Base-by-base conservation (phyloP, 2,888 invertebrate genomes). In the Alsophila aescularia region DNA sequence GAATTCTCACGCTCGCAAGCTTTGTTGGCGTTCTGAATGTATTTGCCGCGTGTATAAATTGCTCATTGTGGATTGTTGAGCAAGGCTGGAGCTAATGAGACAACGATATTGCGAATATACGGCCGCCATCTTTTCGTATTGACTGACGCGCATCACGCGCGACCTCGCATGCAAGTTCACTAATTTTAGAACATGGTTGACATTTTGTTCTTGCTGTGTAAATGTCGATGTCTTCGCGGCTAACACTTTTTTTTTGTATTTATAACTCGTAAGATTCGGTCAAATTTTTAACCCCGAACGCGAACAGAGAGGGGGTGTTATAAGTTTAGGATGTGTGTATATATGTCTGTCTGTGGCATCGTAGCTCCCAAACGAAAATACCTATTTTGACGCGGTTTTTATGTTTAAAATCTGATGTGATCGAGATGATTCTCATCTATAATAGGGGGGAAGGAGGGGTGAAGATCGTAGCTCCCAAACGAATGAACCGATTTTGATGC, bases 61-160 rank as follows among this genome's bases (percentile, higher is more conserved):
- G 73, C 71, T 77, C 70, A 79, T 81, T 85, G 82, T 80, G 77
- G 76, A 79, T 77, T 77, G 81, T 75, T 83, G 75, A 77, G 72
- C 84, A 83, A 85, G 83, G 82, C 75, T 85, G 74, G 64, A 75
- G 72, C 73, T 83, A 80, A 81, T 80, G 78, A 83, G 77, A 77
- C 74, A 77, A 75, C 74, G 76, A 76, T 75, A 80, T 77, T 73
- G 81, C 76, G 73, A 78, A 73, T 77, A 77, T 77, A 78, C 80
- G 79, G 82, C 75, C 85, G 84, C 82, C 83, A 83, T 86, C 81
- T 85, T 85, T 76, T 76, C 73, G 70, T 78, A 79, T 79, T 79
- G 75, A 77, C 77, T 81, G 80, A 80, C 81, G 83, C 79, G 78
- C 76, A 74, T 45, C 55, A 51, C 45, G 73, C 71, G 63, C 76